Conservation (phyloP, 2,113 vertebrate species). For the Ptilonorhynchus violaceus region DNA sequence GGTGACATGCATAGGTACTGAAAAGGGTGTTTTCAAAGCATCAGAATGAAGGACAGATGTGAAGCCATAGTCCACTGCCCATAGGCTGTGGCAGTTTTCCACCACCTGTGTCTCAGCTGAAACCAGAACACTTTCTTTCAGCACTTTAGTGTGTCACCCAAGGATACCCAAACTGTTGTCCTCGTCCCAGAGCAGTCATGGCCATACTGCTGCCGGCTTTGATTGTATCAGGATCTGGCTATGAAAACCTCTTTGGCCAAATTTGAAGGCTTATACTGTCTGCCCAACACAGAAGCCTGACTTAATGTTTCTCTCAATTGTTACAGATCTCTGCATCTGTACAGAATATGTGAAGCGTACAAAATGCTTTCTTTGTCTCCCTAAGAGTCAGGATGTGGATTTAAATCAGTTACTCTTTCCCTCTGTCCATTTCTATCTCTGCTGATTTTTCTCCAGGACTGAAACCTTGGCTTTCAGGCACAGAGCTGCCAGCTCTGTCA, state of each 20-base stretch:
- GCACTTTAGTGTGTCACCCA: not conserved
- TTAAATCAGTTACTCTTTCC: constrained; percentile 3
- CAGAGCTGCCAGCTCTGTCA: constrained; percentile 40
- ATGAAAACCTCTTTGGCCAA: not conserved
- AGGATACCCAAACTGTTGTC: not conserved
- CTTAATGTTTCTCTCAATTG: not conserved
- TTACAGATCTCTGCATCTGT: not conserved
- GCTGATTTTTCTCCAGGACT: not conserved
- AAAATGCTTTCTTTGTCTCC: not conserved
- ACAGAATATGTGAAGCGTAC: not conserved
- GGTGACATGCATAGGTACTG: not conserved
- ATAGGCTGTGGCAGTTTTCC: not conserved
- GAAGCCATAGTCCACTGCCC: not conserved
- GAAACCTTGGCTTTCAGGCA: constrained; percentile 14
- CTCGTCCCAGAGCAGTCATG: not conserved
- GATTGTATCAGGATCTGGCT: not conserved
- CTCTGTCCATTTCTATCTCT: constrained; percentile 3
- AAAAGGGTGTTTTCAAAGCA: not conserved
- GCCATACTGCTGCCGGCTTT: not conserved
- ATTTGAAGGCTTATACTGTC: not conserved
- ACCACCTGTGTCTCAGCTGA: not conserved
- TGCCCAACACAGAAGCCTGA: not conserved
- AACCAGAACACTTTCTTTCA: not conserved
- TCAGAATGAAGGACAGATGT: not conserved
- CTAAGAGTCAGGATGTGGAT: not conserved